These are phyloP conservation scores for Halcyon badia DNA, from an alignment of 2,797 vertebrate species.

Conservation along the genomic window DNA sequence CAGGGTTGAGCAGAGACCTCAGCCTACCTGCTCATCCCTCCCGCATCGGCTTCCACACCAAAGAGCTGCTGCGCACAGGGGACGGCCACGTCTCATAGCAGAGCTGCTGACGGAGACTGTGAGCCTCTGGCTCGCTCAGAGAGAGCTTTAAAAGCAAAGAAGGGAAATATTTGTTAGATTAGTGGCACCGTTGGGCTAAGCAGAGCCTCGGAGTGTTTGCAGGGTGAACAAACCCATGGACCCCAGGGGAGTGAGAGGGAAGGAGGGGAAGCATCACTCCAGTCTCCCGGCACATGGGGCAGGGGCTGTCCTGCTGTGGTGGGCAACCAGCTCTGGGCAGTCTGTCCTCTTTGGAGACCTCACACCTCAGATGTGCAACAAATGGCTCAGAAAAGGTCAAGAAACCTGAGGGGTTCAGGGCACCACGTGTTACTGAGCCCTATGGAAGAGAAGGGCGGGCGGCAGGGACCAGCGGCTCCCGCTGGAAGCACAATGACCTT, in stretches of 20 bases:
- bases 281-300: background rate
- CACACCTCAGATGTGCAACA: background rate
- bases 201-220: background rate
- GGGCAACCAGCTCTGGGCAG: background rate
- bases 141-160: background rate
- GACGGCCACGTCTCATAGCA: fast-evolving
- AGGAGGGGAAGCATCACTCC: background rate
- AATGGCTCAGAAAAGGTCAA: background rate
- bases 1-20: background rate
- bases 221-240: no score
- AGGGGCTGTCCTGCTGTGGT: background rate
- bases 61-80: background rate
- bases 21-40: background rate
- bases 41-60: background rate
- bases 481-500: background rate
- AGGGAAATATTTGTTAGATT: background rate
- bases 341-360: background rate
- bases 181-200: background rate
- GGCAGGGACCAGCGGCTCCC: background rate
- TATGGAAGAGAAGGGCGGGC: fast-evolving
- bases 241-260: background rate
- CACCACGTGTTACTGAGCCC: background rate
- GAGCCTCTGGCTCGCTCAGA: background rate
- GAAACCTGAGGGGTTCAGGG: background rate
- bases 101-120: background rate